These are phyloP conservation scores for Rhimphoctona megacephalus DNA, from an alignment of 2,888 invertebrate genomes.

Conservation along the genomic window DNA sequence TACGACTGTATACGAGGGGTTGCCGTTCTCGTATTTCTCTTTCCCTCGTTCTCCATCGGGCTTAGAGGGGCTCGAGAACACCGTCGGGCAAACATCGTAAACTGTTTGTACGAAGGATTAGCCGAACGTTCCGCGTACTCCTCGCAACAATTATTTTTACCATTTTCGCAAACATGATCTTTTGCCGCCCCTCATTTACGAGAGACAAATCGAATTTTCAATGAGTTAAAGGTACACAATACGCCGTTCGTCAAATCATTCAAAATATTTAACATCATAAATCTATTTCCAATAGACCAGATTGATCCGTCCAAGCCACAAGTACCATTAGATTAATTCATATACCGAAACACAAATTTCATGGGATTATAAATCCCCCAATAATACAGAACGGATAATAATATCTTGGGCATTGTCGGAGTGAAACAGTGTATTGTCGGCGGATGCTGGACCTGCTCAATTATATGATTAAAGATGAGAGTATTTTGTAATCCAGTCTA, in stretches of 20 bases:
- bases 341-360: not conserved
- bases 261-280: not conserved
- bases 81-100: constrained; percentile 80
- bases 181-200: not conserved
- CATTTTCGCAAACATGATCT: constrained; percentile 47
- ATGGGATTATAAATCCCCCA: not conserved
- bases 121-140: constrained; percentile 68
- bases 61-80: constrained; percentile 39
- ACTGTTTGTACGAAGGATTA: constrained; percentile 83
- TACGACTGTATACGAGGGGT: constrained; percentile 9
- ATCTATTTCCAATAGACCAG: not conserved
- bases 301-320: not conserved
- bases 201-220: constrained; percentile 44
- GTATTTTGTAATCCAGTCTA: constrained; percentile 22
- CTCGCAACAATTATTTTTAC: constrained; percentile 73
- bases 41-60: constrained; percentile 5
- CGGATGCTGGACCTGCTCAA: constrained; percentile 14
- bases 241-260: not conserved
- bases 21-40: constrained; percentile 44
- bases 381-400: not conserved
- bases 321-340: constrained; percentile 4
- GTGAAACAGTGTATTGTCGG: not conserved
- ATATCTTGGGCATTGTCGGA: not conserved
- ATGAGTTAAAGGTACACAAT: constrained; percentile 13
- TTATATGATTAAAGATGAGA: constrained; percentile 54